Base-by-base conservation (phyloP, 1,140 invertebrate species). In the Cryptotermes secundus region DNA sequence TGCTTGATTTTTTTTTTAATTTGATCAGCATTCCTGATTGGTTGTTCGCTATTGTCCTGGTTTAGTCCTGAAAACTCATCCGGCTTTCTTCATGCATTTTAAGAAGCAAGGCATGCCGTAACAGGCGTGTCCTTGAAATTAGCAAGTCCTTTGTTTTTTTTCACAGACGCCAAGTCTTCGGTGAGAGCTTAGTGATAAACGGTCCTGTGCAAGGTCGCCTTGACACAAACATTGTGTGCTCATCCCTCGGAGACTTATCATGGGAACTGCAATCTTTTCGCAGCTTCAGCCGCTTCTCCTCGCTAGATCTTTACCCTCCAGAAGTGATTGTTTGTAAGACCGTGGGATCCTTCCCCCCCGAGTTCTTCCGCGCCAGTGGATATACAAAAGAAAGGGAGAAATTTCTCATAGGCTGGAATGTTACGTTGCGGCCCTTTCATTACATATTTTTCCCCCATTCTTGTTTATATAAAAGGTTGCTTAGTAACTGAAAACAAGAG, bases 221-320 rank as follows among this genome's bases (percentile, higher is more conserved):
- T n/a, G n/a, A n/a, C 53, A 59, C 53, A 24, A 59, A 72, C 59
- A 72, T 31, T n/a, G 59, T 12, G n/a, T n/a, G 59, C 31, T 72
- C 26, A 14, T 72, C 59, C 59, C 59, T 72, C 9, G 14, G 9
- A 14, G 19, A 72, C 26, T 72, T 31, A 72, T 72, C 59, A 72
- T 72, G 59, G 59, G 59, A 72, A 72, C 59, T 72, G 59, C 26
- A 31, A 72, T 72, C 45, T 49, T 72, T 72, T 72, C 59, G n/a
- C 59, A 72, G 59, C 59, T 7, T n/a, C 59, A 31, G 31, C 59
- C 26, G 59, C 14, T 72, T n/a, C n/a, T 31, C 31, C 59, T 72
- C 26, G 31, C 59, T 72, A 26, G 59, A 72, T 72, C 59, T 72
- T n/a, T 72, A 72, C 59, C 59, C 59, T 72, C 59, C 59, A 72